A percentile compares a stretch with the other conserved stretches of the same genome.
Conservation (phyloP, 2,797 vertebrate species). For the Spea hammondii region DNA sequence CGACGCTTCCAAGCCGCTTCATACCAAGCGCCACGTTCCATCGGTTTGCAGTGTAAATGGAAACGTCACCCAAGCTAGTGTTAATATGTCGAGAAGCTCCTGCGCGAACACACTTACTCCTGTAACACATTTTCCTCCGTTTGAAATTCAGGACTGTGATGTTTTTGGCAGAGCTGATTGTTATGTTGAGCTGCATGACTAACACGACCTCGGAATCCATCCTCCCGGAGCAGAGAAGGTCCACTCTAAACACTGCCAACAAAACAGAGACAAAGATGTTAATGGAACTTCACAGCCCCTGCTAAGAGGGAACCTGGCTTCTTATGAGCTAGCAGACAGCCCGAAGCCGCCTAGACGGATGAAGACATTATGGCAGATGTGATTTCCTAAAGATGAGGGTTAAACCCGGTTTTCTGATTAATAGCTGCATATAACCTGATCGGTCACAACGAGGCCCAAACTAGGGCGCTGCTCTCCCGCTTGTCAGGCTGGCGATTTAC, state of each 20-base stretch:
- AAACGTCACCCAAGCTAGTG: background rate
- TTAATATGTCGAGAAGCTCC: constrained; percentile 9
- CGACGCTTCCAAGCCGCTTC: no score
- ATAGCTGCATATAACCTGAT: background rate
- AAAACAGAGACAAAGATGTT: constrained; percentile 18
- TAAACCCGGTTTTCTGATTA: background rate
- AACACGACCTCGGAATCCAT: constrained; percentile 88
- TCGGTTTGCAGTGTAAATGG: no score
- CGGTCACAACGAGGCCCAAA: background rate
- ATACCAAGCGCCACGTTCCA: no score
- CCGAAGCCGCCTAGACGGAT: background rate
- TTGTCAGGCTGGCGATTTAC: background rate
- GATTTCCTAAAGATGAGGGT: background rate
- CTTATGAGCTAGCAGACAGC: background rate
- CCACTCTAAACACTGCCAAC: constrained; percentile 86
- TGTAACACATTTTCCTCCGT: constrained; percentile 98
- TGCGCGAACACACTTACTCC: constrained; percentile 75
- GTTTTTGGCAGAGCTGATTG: constrained; percentile 84
- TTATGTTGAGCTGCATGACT: constrained; percentile 94
- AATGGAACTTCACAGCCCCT: constrained; percentile 7
- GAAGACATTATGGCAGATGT: background rate
- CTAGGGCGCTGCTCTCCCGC: background rate
- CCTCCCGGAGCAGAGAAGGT: constrained; percentile 90
- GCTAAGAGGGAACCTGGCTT: background rate
- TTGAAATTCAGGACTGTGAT: constrained; percentile 99